Conservation (phyloP, 2,888 invertebrate species). For the Cataglyphis livida region DNA sequence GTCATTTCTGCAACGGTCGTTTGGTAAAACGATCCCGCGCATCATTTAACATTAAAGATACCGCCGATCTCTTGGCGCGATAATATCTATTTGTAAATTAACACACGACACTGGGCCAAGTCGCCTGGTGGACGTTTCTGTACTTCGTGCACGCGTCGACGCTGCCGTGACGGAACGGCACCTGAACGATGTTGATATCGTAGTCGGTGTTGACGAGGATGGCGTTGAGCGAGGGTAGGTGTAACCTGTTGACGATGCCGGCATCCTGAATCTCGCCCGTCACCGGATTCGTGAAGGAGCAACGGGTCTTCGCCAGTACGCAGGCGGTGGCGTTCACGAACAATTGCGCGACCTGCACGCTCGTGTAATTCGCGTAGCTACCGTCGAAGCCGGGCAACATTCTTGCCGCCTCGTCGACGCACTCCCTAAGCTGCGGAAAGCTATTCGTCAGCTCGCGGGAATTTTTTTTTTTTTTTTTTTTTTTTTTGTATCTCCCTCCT, state of each 20-base stretch:
- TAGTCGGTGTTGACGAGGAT: slow-evolving; percentile 81
- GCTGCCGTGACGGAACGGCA: slow-evolving; percentile 76
- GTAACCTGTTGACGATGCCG: slow-evolving; percentile 82
- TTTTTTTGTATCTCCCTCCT: not conserved
- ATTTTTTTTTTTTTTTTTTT: not conserved
- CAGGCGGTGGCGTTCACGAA: slow-evolving; percentile 89
- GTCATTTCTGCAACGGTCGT: slow-evolving; percentile 41
- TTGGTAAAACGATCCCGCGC: slow-evolving; percentile 48
- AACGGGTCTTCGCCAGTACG: slow-evolving; percentile 88
- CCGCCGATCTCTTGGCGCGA: slow-evolving; percentile 20
- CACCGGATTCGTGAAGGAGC: slow-evolving; percentile 89
- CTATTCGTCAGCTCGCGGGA: slow-evolving; percentile 20
- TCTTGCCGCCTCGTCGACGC: slow-evolving; percentile 76
- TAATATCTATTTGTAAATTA: slow-evolving; percentile 58
- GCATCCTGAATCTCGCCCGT: slow-evolving; percentile 88
- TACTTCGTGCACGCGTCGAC: slow-evolving; percentile 80
- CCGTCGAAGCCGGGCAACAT: slow-evolving; percentile 69
- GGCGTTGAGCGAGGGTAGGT: slow-evolving; percentile 77
- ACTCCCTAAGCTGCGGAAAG: slow-evolving; percentile 76
- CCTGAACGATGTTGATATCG: slow-evolving; percentile 80
- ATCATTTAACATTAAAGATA: slow-evolving; percentile 33
- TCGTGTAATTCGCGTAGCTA: slow-evolving; percentile 55
- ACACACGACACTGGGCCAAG: slow-evolving; percentile 79
- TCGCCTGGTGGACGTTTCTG: slow-evolving; percentile 78
- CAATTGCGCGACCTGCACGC: slow-evolving; percentile 76